Evolutionary conservation across 1,140 invertebrate species (phyloP), one percentile per base, ranked within the genome.

Genomic region (Apis florea): DNA sequence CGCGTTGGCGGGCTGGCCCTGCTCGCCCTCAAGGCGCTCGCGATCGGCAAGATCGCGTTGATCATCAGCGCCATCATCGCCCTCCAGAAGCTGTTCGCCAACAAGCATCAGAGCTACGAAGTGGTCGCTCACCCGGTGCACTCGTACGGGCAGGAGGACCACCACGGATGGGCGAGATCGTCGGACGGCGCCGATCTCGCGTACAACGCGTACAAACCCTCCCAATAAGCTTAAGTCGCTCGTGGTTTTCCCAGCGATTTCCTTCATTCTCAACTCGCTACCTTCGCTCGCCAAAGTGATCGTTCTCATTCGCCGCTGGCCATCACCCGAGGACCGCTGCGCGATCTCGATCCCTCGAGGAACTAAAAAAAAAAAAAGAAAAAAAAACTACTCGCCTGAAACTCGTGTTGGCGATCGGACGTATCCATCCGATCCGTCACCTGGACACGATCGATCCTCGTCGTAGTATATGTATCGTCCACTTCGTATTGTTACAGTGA

Each of bases 1-100:
- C 78, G 95, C 96, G 82, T 94, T 97, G 19, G 96, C 82, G 96
- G 95, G 89, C 94, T 97, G 73, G 97, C 96, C 13, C 94, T 97
- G n/a, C 94, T 97, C 53, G 96, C 97, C 11, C 96, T 97, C 94
- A 97, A 97, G 94, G 97, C 97, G 24, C 94, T 97, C 71, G 94
- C 97, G 67, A 95, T 97, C 84, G 96, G 96, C 90, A 97, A 97
- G 93, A 94, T 97, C 79, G 96, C 97, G 13, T 94, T 97, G 13
- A 95, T 97, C 63, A 95, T 97, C 74, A 95, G 96, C 82, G 95
- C 95, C 83, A 95, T 97, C 83, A 96, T 97, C 85, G 96, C 95
- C 10, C 92, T 97, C 82, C 97, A 97, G 93, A 97, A 97, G 90
- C 94, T 97, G 11, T 91, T 97, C 51, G 96, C 95, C 58, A 94